These are phyloP conservation scores for Megatriorchis doriae DNA, from an alignment of 2,113 vertebrate genomes.

Conservation along the genomic window DNA sequence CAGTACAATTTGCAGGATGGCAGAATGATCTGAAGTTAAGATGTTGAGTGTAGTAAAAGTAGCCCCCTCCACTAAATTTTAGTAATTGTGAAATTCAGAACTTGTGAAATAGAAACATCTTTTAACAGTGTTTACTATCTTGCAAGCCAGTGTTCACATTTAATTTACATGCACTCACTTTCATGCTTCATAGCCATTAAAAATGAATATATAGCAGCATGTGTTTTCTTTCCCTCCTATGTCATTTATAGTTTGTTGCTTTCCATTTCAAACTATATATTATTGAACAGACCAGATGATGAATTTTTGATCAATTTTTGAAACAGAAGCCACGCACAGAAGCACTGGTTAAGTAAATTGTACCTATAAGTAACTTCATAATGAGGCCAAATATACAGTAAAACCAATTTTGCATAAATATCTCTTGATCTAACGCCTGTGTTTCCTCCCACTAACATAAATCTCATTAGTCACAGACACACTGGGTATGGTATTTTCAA, in stretches of 20 bases:
- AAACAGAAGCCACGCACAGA: slow-evolving; percentile 25
- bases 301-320: slow-evolving; percentile 41
- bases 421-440: not conserved
- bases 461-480: not conserved
- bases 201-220: slow-evolving; percentile 16
- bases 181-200: slow-evolving; percentile 6
- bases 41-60: not conserved
- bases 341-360: slow-evolving; percentile 40
- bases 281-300: slow-evolving; percentile 44
- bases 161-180: not conserved
- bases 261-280: slow-evolving; percentile 56
- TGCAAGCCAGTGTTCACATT: not conserved
- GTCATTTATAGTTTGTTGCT: slow-evolving; percentile 14
- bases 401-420: slow-evolving; percentile 24
- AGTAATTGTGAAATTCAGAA: not conserved
- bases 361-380: slow-evolving; percentile 30
- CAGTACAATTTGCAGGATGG: not conserved
- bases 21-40: not conserved
- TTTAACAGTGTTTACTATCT: not conserved
- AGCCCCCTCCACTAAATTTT: not conserved
- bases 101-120: not conserved
- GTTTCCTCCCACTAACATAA: not conserved
- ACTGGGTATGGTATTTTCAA: not conserved
- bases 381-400: slow-evolving; percentile 22
- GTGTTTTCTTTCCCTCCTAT: not conserved